Evolutionary conservation across 2,113 vertebrate genomes (phyloP).

Genomic region (Mungos mungo): DNA sequence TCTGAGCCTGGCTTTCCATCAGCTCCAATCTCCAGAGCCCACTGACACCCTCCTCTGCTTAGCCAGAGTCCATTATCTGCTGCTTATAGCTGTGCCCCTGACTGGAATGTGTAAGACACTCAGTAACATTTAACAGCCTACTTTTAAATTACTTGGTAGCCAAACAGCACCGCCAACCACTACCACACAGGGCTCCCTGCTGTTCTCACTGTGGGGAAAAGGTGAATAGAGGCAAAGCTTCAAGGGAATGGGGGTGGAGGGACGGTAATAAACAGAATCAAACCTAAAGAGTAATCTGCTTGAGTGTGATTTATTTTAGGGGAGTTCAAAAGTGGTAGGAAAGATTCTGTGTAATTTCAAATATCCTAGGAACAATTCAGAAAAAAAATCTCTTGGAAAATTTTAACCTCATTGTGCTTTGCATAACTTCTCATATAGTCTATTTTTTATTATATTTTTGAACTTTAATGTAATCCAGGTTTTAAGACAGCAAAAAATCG

Average conservation of each 20-base stretch:
- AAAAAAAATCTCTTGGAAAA: not conserved
- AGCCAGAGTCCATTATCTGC: not conserved
- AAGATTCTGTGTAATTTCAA: constrained; percentile 1
- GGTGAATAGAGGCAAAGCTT: not conserved
- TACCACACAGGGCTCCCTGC: not conserved
- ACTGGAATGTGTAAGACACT: not conserved
- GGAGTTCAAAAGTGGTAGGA: not conserved
- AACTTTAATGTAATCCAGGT: not conserved
- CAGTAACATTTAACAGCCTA: not conserved
- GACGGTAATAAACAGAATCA: not conserved
- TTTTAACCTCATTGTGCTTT: not conserved
- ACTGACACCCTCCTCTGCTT: not conserved
- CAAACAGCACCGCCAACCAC: not conserved
- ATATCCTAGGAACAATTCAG: not conserved
- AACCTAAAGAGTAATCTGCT: not conserved
- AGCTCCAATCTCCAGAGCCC: not conserved
- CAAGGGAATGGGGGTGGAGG: not conserved
- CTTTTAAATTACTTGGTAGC: not conserved
- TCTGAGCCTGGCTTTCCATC: not conserved
- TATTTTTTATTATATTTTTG: not conserved
- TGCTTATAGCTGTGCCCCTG: not conserved
- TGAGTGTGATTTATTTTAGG: not conserved
- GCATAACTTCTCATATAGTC: not conserved
- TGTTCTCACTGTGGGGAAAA: not conserved
- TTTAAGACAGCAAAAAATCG: not conserved